Base-by-base conservation (phyloP, 2,888 invertebrate genomes). In the Pollenia angustigena region DNA sequence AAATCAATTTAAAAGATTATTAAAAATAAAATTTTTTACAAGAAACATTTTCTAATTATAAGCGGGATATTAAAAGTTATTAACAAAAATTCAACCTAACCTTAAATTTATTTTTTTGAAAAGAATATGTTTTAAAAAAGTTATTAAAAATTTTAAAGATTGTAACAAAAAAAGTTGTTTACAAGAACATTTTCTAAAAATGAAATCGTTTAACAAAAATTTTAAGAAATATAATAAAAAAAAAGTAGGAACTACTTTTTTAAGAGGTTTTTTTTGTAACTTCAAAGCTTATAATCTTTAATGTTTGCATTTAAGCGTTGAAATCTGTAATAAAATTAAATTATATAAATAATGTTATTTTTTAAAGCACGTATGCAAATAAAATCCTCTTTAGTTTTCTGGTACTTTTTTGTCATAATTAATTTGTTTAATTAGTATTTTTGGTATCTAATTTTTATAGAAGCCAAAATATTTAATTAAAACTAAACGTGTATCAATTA, bases 401-500 rank as follows among this genome's bases (percentile, higher is more conserved):
- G 32, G 42, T 32, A 52, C 56, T 62, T 62, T 56, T 62, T 56
- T 23, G 56, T 54, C n/a, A 62, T 68, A 69, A 69, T 60, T 62
- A 68, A 69, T 68, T 60, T 60, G 42, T 44, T 44, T 10, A 54
- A 7, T 68, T 52, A n/a, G n/a, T n/a, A 10, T 40, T 48, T 68
- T 40, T 54, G 18, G 6, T 68, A 69, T 74, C 74, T 62, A 68
- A 69, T 68, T 60, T 84, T 83, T 46, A 75, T 42, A 42, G 32
- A 71, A 56, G 56, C 23, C 16, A 40, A 16, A 56, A 71, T 18
- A 64, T 18, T 44, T 40, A 8, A 11, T 52, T 68, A 52, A 69
- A 60, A 71, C 54, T 50, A 52, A 75, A 71, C 71, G 23, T 83
- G 71, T 58, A 66, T 78, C 78, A 84, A 72, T 79, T 79, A 14